A percentile compares a stretch with the other conserved stretches of the same genome.
These are phyloP conservation scores for Acanthosoma haemorrhoidale DNA, from an alignment of 2,888 invertebrate species.

Conservation along the genomic window DNA sequence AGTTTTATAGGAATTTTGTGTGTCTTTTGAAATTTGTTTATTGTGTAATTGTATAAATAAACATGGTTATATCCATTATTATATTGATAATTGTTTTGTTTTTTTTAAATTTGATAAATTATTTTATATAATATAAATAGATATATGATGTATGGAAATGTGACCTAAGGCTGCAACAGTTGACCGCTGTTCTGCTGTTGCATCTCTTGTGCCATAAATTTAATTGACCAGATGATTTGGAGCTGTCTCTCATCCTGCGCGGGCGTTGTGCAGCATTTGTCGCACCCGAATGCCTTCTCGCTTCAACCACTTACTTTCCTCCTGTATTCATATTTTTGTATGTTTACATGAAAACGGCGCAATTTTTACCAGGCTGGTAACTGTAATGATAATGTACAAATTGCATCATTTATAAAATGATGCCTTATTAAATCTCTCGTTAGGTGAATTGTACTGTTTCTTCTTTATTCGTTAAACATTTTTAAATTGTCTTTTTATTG, in stretches of 20 bases:
- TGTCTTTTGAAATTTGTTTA: neutral
- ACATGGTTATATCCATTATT: neutral
- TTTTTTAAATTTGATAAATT: neutral
- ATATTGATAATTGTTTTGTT: neutral
- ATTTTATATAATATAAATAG: neutral
- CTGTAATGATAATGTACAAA: slow-evolving; percentile 29
- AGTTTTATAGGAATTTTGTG: slow-evolving; percentile 11
- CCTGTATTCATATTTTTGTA: slow-evolving; percentile 24
- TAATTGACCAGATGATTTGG: neutral
- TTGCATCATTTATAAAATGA: slow-evolving; percentile 25
- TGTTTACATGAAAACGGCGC: slow-evolving; percentile 27
- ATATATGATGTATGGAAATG: neutral
- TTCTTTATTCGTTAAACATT: slow-evolving; percentile 10
- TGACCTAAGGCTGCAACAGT: slow-evolving; percentile 21
- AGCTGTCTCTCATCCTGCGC: neutral
- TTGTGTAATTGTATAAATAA: slow-evolving; percentile 2
- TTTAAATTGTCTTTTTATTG: slow-evolving; percentile 1
- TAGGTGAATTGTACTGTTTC: slow-evolving; percentile 2
- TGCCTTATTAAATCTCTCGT: slow-evolving; percentile 18
- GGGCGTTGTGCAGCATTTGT: no score
- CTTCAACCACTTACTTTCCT: slow-evolving; percentile 27
- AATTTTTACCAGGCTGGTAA: slow-evolving; percentile 29
- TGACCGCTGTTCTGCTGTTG: neutral
- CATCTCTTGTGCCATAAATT: slow-evolving; percentile 15
- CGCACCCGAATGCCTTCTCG: slow-evolving; percentile 21